A percentile compares a stretch with the other conserved stretches of the same genome.
phyloP scores from a whole-genome alignment of 92 coral and sea anemone genomes.

The Palythoa grandis region DNA sequence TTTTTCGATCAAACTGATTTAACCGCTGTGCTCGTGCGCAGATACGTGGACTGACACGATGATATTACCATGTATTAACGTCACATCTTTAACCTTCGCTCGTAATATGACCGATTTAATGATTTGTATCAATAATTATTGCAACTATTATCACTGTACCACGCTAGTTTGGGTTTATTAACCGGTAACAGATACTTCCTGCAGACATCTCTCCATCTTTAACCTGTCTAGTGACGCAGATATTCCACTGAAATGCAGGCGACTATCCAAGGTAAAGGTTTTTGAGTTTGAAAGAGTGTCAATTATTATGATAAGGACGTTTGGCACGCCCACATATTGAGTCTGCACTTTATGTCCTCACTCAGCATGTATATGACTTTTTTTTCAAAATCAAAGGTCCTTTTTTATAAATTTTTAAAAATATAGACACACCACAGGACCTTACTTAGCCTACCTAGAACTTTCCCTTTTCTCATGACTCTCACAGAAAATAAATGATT shows the following conservation, averaged over 20 bases:
- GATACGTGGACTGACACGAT: too few species aligned
- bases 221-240: background rate
- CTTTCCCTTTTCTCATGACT: too few species aligned
- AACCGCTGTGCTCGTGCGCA: too few species aligned
- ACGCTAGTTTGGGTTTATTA: background rate
- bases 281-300: background rate
- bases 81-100: background rate
- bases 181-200: background rate
- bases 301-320: background rate
- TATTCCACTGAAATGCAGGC: background rate
- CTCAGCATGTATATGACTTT: too few species aligned
- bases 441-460: too few species aligned
- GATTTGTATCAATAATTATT: background rate
- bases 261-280: background rate
- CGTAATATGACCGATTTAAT: background rate
- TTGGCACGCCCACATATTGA: background rate
- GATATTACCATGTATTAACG: too few species aligned
- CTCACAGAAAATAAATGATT: too few species aligned
- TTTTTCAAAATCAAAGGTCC: too few species aligned
- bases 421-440: too few species aligned
- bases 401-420: too few species aligned
- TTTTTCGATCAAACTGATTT: too few species aligned
- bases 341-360: too few species aligned
- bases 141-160: constrained; percentile 4
- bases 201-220: background rate